Evolutionary conservation across 2,888 invertebrate species (phyloP).

Genomic region (Eupsilia transversa): DNA sequence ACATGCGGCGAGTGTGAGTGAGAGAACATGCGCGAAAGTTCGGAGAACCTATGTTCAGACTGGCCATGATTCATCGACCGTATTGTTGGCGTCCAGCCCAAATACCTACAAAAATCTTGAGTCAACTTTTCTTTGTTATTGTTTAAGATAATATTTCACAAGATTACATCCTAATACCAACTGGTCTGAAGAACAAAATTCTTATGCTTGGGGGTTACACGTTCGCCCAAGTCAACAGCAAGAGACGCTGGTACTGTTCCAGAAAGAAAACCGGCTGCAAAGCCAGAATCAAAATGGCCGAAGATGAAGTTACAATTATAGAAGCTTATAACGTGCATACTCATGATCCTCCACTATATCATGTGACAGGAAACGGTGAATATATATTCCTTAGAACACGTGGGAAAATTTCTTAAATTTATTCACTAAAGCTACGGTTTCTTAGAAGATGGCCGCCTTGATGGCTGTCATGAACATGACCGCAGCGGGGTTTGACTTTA

Average conservation of each 20-base stretch:
- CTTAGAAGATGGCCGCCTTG: neutral
- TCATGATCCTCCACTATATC: constrained; percentile 68
- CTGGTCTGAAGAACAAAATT: constrained; percentile 53
- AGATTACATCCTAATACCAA: constrained; percentile 54
- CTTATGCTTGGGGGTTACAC: constrained; percentile 68
- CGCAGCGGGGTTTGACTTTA: too few relatives aligned
- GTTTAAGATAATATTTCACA: neutral
- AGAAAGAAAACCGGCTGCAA: constrained; percentile 60
- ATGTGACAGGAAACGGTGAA: constrained; percentile 58
- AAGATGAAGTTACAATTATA: constrained; percentile 55
- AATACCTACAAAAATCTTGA: neutral
- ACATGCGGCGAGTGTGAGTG: too few relatives aligned
- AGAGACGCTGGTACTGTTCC: constrained; percentile 65
- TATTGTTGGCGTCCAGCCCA: too few relatives aligned
- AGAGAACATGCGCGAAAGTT: too few relatives aligned
- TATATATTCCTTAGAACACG: constrained; percentile 51
- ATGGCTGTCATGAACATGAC: neutral
- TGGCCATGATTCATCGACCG: too few relatives aligned
- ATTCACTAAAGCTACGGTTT: neutral
- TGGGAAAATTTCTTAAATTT: neutral
- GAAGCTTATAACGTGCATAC: constrained; percentile 59
- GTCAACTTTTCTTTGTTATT: neutral
- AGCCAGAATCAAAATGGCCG: constrained; percentile 64
- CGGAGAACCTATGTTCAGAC: too few relatives aligned
- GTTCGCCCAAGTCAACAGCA: constrained; percentile 60